These are phyloP conservation scores for Drosophila buzzatii DNA, from an alignment of 2,888 invertebrate genomes.

Conservation along the genomic window DNA sequence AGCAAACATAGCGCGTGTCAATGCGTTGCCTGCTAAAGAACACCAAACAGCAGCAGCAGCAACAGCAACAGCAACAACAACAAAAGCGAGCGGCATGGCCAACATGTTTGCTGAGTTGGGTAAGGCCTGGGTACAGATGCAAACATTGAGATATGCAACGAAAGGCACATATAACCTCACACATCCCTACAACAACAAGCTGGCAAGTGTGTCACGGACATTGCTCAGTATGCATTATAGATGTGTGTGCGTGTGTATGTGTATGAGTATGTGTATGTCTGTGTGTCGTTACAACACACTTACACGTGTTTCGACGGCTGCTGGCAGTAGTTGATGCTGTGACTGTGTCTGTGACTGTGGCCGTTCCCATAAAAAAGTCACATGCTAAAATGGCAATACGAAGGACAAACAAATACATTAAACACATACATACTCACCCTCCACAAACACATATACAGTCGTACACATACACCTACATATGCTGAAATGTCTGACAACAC, in stretches of 20 bases:
- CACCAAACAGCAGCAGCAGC: constrained; percentile 10
- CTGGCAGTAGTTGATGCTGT: constrained; percentile 33
- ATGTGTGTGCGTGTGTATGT: constrained; percentile 20
- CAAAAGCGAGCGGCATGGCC: constrained; percentile 23
- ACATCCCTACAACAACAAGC: constrained; percentile 21
- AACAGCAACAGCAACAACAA: constrained; percentile 13
- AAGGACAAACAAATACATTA: constrained; percentile 76
- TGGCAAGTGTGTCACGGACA: constrained; percentile 77
- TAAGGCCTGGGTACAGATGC: constrained; percentile 62
- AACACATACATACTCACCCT: constrained; percentile 19
- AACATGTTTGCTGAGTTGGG: constrained; percentile 59
- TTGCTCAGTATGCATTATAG: constrained; percentile 47
- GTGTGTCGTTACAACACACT: constrained; percentile 55
- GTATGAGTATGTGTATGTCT: constrained; percentile 12
- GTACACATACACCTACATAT: constrained; percentile 10
- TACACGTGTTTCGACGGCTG: constrained; percentile 65
- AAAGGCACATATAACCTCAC: constrained; percentile 51
- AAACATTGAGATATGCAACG: constrained; percentile 76
- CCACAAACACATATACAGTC: background rate
- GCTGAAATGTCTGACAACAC: constrained; percentile 62
- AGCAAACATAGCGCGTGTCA: constrained; percentile 69
- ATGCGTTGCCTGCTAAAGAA: constrained; percentile 56
- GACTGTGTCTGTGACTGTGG: constrained; percentile 29
- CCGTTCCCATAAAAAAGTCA: constrained; percentile 61
- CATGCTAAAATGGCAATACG: constrained; percentile 73